Evolutionary conservation across 2,113 vertebrate genomes (phyloP), one percentile per base, ranked within the genome.

Genomic region (Arizona elegans): DNA sequence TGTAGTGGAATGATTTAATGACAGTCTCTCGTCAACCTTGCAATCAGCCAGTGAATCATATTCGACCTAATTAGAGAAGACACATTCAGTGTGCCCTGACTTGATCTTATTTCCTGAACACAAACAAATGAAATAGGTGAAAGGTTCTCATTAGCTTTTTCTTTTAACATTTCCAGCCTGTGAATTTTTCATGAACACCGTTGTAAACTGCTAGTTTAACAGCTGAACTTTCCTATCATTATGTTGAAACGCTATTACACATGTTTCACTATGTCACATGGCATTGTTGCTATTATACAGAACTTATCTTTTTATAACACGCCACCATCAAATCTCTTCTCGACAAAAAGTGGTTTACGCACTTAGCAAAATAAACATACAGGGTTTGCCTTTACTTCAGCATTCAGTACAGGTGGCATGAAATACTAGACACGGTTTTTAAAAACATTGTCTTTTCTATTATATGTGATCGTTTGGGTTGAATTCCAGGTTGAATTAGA

Each of bases 71-170:
- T 75, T 13, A 91, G 15, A 55, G 55, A 29, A 85, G 56, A 54
- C 23, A 59, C n/a, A 88, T 43, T n/a, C 54, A 86, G 0, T 26
- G 11, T 0, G 0, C 26, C 70, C 87, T 91, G 5, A 1, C 23
- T 29, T 86, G 91, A 94, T 91, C 93, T 94, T 87, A 54, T 94
- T 59, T 94, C 91, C 94, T 93, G 92, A 38, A 70, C 90, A 53
- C 23, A 92, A 81, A 88, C 7, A 15, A 2, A 24, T 0, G 0
- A 53, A 92, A 56, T 11, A 91, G n/a, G 89, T 87, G 65, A 92
- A 89, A 62, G 92, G 90, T 92, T 95, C 75, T 0, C 19, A 0
- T 21, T 50, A 91, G 19, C 89, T 81, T 85, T 88, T 93, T 81
- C 75, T 81, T 1, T 0, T 88, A 95, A 62, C 75, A 89, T 13